Conservation (phyloP, 2,888 invertebrate species). For the Caenorhabditis becei region DNA sequence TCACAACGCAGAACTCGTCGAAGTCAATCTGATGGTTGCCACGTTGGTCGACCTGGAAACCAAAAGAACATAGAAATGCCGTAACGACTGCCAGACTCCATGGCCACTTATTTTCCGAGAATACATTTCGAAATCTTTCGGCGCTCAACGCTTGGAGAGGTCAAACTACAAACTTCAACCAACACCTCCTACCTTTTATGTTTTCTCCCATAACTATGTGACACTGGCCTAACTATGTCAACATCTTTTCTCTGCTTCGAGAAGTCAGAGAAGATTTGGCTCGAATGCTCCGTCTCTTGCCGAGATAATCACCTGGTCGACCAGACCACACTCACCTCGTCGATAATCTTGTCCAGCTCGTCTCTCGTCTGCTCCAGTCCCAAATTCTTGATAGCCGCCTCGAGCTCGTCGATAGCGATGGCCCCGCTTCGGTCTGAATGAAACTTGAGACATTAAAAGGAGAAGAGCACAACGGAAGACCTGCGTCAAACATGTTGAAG, state of each 20-base stretch:
- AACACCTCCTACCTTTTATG: no score
- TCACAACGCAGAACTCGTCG: constrained; percentile 77
- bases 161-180: neutral
- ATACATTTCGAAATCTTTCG: no score
- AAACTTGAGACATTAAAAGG: constrained; percentile 25
- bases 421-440: constrained; percentile 71
- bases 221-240: no score
- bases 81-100: no score
- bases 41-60: constrained; percentile 76
- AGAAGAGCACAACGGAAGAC: constrained; percentile 48
- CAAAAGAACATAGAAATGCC: no score
- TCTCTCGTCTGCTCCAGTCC: constrained; percentile 78
- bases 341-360: constrained; percentile 79
- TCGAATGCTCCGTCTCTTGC: neutral
- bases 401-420: constrained; percentile 74
- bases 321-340: constrained; percentile 69
- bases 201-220: no score
- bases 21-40: constrained; percentile 81
- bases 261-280: neutral
- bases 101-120: no score
- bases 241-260: no score
- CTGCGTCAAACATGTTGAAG: constrained; percentile 81
- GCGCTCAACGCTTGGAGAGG: no score
- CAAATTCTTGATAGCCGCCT: constrained; percentile 79
- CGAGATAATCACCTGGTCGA: neutral